phyloP scores from a whole-genome alignment of 2,797 vertebrate genomes.

The Neoniphon sammara region DNA sequence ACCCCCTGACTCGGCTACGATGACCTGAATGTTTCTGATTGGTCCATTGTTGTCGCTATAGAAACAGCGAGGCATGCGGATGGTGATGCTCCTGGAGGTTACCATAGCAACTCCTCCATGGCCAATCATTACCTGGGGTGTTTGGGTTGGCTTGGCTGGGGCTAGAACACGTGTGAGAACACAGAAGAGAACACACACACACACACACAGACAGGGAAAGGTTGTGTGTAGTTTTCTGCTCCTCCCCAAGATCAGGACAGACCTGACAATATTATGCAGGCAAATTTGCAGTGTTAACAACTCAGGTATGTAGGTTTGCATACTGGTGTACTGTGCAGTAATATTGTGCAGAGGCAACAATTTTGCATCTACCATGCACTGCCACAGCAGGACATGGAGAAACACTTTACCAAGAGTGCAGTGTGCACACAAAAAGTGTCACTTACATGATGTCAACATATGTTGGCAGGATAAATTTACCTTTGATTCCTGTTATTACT shows the following conservation, averaged over 20 bases:
- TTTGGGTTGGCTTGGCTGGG: slow-evolving; percentile 88
- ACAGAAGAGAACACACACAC: slow-evolving; percentile 17
- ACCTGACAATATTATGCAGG: slow-evolving; percentile 17
- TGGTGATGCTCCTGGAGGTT: slow-evolving; percentile 91
- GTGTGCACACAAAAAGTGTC: slow-evolving; percentile 12
- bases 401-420: slow-evolving; percentile 10
- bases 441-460: background rate
- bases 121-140: slow-evolving; percentile 86
- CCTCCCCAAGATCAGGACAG: background rate
- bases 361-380: slow-evolving; percentile 31
- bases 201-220: slow-evolving; percentile 10
- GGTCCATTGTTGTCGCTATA: slow-evolving; percentile 96
- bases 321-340: background rate
- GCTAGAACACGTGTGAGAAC: slow-evolving; percentile 78
- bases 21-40: slow-evolving; percentile 93
- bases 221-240: slow-evolving; percentile 3
- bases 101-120: slow-evolving; percentile 86
- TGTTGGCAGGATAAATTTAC: slow-evolving; percentile 70
- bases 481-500: slow-evolving; percentile 94
- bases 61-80: slow-evolving; percentile 94
- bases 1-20: slow-evolving; percentile 94
- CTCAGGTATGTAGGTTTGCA: background rate
- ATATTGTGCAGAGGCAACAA: slow-evolving; percentile 18
- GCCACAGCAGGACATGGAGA: slow-evolving; percentile 31
- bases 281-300: slow-evolving; percentile 24